Evolutionary conservation across 2,113 vertebrate species (phyloP), one percentile per base, ranked within the genome.

Genomic region (Neodon shergylaensis): DNA sequence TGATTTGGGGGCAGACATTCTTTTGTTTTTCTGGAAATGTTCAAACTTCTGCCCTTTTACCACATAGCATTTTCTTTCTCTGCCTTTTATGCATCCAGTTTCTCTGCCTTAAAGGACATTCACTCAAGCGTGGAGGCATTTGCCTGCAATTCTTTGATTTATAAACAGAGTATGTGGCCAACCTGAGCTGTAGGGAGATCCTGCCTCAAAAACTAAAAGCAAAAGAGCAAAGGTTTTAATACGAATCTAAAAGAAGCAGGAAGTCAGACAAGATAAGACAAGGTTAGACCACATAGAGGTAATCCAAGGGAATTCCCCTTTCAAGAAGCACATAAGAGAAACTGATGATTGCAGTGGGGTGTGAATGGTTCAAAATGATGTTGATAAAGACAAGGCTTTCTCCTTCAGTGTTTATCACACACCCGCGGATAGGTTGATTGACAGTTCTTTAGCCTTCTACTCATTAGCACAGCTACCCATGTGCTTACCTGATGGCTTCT

Each of bases 401-500:
- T 42, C 42, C 17, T 68, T 65, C 24, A 4, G 10, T 21, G 54
- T 86, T 76, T 92, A n/a, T 19, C 47, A 44, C 31, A 54, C 19
- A 12, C 39, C 89, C 33, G 12, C 14, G 4, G 44, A 9, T 1
- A 58, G 66, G 1, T 33, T 65, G 33, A 33, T 61, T 90, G 74
- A 44, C 84, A 49, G 42, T 70, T 58, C 68, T 24, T 91, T n/a
- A 68, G 13, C 52, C 24, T 79, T 70, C 6, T 3, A 54, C 11
- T 12, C 19, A 10, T 81, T 61, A 61, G 44, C 22, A 8, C 39
- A 49, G 44, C 22, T 66, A 2, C 21, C 10, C 12, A 7, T n/a
- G 42, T 31, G 28, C 7, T 92, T 96, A 99, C 99, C 99, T 99
- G 97, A 99, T 99, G 94, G 98, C 99, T 92, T 99, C 99, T 96